Conservation (phyloP, 2,888 invertebrate genomes). For the Beris chalybata region DNA sequence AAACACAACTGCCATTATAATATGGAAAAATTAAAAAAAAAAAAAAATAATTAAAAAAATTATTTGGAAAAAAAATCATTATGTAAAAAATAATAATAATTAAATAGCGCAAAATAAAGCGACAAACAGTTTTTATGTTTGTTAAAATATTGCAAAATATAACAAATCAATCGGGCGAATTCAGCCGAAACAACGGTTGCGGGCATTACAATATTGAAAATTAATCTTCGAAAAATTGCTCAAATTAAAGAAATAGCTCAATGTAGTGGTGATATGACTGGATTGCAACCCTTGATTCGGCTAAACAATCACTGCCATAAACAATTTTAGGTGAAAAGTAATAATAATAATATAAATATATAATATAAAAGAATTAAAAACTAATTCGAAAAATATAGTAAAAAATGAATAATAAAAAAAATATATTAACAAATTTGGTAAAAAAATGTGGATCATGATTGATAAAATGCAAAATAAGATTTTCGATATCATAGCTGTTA, state of each 20-base stretch:
- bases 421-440: too few relatives aligned
- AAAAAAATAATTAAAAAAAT: constrained; percentile 5
- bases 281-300: constrained; percentile 27
- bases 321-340: constrained; percentile 20
- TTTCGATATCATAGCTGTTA: too few relatives aligned
- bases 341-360: constrained; percentile 21
- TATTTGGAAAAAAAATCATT: constrained; percentile 15
- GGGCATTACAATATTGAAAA: too few relatives aligned
- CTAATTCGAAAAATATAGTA: too few relatives aligned
- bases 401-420: too few relatives aligned
- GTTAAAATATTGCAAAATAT: constrained; percentile 12
- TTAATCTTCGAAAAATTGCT: not conserved
- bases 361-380: constrained; percentile 12
- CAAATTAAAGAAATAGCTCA: not conserved
- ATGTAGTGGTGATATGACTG: not conserved
- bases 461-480: too few relatives aligned
- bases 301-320: constrained; percentile 30
- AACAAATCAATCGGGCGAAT: constrained; percentile 30
- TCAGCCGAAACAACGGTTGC: constrained; percentile 27
- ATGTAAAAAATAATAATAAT: constrained; percentile 24
- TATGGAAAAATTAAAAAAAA: constrained; percentile 14
- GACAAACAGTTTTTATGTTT: constrained; percentile 28
- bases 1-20: constrained; percentile 32
- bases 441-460: too few relatives aligned
- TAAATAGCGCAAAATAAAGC: constrained; percentile 13